Evolutionary conservation across 2,797 vertebrate species (phyloP), one percentile per base, ranked within the genome.

Genomic region (Scarus forsteni): DNA sequence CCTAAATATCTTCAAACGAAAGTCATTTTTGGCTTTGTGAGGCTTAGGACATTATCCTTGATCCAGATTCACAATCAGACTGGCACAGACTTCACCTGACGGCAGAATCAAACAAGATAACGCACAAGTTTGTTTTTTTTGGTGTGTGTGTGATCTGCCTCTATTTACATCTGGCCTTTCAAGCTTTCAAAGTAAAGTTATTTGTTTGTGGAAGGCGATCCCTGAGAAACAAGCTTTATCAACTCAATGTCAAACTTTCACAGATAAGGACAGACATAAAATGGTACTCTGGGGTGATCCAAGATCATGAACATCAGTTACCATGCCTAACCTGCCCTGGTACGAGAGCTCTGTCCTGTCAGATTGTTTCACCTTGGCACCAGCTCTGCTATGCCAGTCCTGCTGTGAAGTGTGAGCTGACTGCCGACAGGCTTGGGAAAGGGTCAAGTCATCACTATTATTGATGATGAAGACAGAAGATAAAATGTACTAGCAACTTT

Each of bases 361-460:
- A 77, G 42, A 78, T 43, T 77, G 75, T 82, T 70, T 66, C 66
- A 60, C 49, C 52, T 72, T 73, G 63, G 72, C 67, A 66, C 59
- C 8, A 52, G 46, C 79, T 79, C 62, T 38, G 79, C 73, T 69
- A 16, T 71, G 60, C 73, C 39, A 67, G 59, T 48, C 60, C 57
- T 74, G 52, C 63, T 74, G 67, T 70, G 63, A 86, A 54, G 69
- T 61, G 65, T 49, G 63, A 81, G 67, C 65, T 66, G 73, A 72
- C 66, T 83, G 84, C 71, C 84, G 88, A 91, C 89, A 73, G 60
- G 56, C 54, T 60, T 45, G 12, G 48, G 49, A 67, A 61, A 72
- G 62, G 77, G 80, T 84, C 59, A 81, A 71, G 40, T 83, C 75
- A 74, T 74, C 77, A 66, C 78, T 71, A 39, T 73, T 52, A 80